Conservation (phyloP, 1,140 invertebrate genomes). For the Subanguina moxae region DNA sequence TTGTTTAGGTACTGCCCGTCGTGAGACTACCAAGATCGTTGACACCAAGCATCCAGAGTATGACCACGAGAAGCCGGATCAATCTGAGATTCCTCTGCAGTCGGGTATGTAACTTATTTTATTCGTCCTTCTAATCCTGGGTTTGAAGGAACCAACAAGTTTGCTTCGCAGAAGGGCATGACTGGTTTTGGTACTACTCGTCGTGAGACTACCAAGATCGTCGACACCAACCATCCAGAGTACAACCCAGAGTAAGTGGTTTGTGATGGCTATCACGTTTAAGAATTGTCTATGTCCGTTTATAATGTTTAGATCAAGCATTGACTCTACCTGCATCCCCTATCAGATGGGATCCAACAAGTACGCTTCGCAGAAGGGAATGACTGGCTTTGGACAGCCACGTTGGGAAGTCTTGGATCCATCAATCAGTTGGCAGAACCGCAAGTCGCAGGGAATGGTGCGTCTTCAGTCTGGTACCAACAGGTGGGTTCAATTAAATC, state of each 20-base stretch:
- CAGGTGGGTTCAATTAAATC: constrained; percentile 33
- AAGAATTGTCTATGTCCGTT: not conserved
- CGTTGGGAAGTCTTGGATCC: constrained; percentile 60
- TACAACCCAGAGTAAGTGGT: constrained; percentile 52
- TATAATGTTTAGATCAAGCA: not conserved
- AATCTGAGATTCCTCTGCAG: constrained; percentile 54
- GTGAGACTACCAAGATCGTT: constrained; percentile 58
- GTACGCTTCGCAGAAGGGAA: constrained; percentile 59
- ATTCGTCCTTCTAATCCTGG: too few species aligned
- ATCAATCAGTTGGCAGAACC: constrained; percentile 58
- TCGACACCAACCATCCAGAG: constrained; percentile 48
- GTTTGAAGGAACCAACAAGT: constrained; percentile 52
- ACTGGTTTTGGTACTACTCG: constrained; percentile 56
- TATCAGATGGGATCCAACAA: constrained; percentile 59
- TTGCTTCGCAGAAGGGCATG: constrained; percentile 59
- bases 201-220: constrained; percentile 56
- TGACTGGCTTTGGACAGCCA: constrained; percentile 58
- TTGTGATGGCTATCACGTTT: too few species aligned
- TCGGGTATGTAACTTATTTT: constrained; percentile 29
- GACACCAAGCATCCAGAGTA: constrained; percentile 58
- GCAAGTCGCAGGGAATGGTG: constrained; percentile 60
- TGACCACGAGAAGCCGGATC: constrained; percentile 55
- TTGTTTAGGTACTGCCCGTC: constrained; percentile 55
- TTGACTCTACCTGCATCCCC: constrained; percentile 35
- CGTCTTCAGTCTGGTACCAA: constrained; percentile 59